Conservation (phyloP, 1,140 invertebrate species). For the Neodiprion lecontei region DNA sequence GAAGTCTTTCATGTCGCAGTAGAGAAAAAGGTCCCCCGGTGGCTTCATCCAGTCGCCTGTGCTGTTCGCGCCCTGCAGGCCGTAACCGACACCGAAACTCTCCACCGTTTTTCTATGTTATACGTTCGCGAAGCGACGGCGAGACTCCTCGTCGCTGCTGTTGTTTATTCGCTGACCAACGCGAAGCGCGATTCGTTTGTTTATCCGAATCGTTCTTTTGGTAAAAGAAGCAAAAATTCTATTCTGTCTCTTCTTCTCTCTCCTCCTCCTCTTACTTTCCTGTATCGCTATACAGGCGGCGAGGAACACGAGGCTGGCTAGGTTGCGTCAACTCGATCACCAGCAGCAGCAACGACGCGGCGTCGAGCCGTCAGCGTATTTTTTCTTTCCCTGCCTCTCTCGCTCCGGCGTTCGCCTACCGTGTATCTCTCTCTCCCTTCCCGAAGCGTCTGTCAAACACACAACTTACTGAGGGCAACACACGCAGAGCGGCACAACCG, state of each 20-base stretch:
- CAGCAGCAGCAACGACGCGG: conserved; percentile 20
- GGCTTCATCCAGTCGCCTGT: conserved; percentile 69
- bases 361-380: conserved; percentile 17
- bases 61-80: conserved; percentile 49
- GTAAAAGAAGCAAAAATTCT: conserved; percentile 11
- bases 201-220: conserved; percentile 22
- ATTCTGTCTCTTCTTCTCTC: conserved; percentile 16
- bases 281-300: conserved; percentile 8
- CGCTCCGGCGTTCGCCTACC: conserved; percentile 13
- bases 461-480: no score
- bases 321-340: background rate
- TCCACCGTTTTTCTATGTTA: conserved; percentile 58
- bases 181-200: conserved; percentile 27
- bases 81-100: conserved; percentile 58
- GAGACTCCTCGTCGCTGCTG: conserved; percentile 19
- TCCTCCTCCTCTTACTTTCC: background rate
- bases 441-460: background rate
- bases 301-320: conserved; percentile 11
- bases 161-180: conserved; percentile 21
- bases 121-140: conserved; percentile 17
- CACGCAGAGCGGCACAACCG: no score
- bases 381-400: conserved; percentile 16
- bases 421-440: background rate
- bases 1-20: conserved; percentile 77
- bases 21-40: conserved; percentile 73